A percentile compares a stretch with the other conserved stretches of the same genome.
Conservation (phyloP, 2,797 vertebrate genomes). For the Sebastes variabilis region DNA sequence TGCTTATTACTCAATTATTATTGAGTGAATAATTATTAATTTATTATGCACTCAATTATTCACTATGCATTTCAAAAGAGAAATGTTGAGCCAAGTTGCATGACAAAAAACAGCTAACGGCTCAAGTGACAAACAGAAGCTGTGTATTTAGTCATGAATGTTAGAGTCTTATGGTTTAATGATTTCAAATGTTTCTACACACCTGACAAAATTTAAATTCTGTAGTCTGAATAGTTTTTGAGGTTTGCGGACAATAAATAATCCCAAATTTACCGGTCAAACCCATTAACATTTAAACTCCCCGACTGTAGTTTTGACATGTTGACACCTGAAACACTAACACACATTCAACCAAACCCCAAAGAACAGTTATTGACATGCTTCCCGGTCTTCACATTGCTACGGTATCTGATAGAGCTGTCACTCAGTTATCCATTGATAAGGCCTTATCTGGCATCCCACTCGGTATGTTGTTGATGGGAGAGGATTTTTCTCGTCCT, state of each 20-base stretch:
- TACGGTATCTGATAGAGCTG: constrained; percentile 46
- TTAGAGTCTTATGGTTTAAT: neutral
- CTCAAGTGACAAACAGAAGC: neutral
- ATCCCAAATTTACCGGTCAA: neutral
- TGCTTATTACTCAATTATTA: too few species aligned
- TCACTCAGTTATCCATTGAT: constrained; percentile 35
- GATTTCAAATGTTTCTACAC: neutral
- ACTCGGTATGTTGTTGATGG: constrained; percentile 14
- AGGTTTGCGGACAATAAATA: neutral
- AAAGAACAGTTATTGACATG: neutral
- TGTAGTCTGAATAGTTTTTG: neutral
- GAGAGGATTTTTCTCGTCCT: constrained; percentile 28
- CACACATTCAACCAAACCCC: neutral
- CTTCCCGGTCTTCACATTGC: neutral
- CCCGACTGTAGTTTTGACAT: neutral
- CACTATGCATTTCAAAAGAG: neutral
- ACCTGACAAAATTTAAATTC: neutral
- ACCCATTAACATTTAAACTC: neutral
- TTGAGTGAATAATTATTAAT: too few species aligned
- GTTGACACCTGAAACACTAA: neutral
- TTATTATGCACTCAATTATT: neutral
- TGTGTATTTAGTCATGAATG: neutral
- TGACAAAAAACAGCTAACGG: neutral
- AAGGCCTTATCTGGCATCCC: constrained; percentile 34
- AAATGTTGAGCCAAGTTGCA: neutral